These are phyloP conservation scores for Margarornis squamiger DNA, from an alignment of 2,797 vertebrate genomes.

Conservation along the genomic window DNA sequence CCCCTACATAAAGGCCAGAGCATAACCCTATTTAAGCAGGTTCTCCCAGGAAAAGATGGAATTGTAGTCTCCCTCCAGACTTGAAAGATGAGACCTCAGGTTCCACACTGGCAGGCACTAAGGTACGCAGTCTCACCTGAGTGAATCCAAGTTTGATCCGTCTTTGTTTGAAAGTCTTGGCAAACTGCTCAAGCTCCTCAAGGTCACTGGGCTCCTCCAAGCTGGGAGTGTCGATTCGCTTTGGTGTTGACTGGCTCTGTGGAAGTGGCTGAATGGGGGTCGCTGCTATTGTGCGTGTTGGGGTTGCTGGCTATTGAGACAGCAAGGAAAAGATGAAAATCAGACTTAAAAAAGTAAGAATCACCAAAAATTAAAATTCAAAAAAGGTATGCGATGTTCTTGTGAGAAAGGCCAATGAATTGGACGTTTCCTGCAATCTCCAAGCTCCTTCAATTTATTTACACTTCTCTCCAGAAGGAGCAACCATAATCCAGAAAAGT, in stretches of 20 bases:
- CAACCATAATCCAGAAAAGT: not conserved
- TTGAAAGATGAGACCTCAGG: conserved; percentile 38
- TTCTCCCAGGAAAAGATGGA: not conserved
- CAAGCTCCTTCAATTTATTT: not conserved
- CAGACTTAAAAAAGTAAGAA: not conserved
- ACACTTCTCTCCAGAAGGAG: not conserved
- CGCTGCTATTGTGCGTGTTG: conserved; percentile 95
- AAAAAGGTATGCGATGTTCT: not conserved
- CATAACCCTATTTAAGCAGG: conserved; percentile 26
- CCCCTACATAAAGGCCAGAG: conserved; percentile 26
- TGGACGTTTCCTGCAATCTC: not conserved
- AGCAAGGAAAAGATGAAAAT: not conserved
- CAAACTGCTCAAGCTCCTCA: conserved; percentile 99
- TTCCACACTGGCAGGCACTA: conserved; percentile 39
- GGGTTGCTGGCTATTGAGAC: conserved; percentile 90
- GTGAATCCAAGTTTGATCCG: conserved; percentile 99
- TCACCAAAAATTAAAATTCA: not conserved
- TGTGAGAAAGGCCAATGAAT: not conserved
- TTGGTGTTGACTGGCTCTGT: conserved; percentile 97
- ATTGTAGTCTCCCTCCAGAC: conserved; percentile 35
- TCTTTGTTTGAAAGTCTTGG: conserved; percentile 99
- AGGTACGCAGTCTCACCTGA: conserved; percentile 83
- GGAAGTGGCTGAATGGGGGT: conserved; percentile 91
- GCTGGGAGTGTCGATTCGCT: conserved; percentile 94
- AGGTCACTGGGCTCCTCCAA: conserved; percentile 99